Evolutionary conservation across 2,113 vertebrate species (phyloP).

Genomic region (Holacanthus passer): DNA sequence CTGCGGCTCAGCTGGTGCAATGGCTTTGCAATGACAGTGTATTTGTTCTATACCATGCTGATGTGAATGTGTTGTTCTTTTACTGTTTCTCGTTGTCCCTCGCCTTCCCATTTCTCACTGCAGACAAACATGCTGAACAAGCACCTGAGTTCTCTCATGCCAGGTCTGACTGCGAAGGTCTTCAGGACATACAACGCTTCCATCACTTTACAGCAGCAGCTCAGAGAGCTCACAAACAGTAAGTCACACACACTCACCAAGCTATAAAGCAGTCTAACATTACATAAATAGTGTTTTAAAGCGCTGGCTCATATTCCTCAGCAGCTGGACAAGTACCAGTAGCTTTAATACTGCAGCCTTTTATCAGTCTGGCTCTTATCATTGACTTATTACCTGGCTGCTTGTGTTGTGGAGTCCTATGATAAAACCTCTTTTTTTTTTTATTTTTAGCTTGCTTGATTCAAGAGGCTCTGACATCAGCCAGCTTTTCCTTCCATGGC

Average conservation of each 20-base stretch:
- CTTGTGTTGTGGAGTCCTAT: constrained; percentile 8
- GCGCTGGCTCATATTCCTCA: background rate
- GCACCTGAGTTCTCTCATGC: constrained; percentile 85
- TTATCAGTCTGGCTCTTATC: constrained; percentile 5
- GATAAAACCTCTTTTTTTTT: constrained; percentile 28
- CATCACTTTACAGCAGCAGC: constrained; percentile 87
- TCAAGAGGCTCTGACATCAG: constrained; percentile 18
- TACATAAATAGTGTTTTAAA: constrained; percentile 2
- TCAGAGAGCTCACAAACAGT: constrained; percentile 83
- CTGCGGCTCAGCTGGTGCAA: fast-evolving
- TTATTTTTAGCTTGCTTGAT: constrained; percentile 42
- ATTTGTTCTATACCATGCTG: background rate
- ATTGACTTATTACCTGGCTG: constrained; percentile 7
- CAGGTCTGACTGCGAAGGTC: constrained; percentile 86
- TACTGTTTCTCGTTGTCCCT: background rate
- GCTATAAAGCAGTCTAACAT: background rate
- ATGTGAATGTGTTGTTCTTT: background rate
- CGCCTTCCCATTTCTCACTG: background rate
- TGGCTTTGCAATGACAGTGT: background rate
- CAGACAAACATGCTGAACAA: constrained; percentile 85
- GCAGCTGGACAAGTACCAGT: background rate
- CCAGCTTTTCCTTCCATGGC: constrained; percentile 36
- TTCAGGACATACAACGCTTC: constrained; percentile 89
- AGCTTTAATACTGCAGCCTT: background rate
- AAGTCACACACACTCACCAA: constrained; percentile 22